Base-by-base conservation (phyloP, 2,113 vertebrate species). In the Boleophthalmus pectinirostris region DNA sequence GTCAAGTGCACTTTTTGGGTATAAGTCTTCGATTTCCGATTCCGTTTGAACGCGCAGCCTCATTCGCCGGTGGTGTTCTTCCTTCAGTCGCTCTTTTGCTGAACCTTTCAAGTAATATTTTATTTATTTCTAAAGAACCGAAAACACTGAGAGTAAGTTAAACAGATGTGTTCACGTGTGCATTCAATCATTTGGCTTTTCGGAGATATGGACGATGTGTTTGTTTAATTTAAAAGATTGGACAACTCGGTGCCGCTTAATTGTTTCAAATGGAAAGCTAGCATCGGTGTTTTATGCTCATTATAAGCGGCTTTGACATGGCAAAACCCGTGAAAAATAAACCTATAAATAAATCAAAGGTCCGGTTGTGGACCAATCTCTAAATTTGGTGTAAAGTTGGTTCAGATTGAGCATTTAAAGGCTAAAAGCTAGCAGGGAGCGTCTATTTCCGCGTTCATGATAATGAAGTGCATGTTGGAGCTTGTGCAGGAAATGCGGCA, bases 371-470 rank as follows among this genome's bases (percentile, higher is more conserved):
- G 25, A 33, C 6, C 6, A 64, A 1, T 5, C 33, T n/a, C 20
- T 2, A 38, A 3, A n/a, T 16, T 0, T n/a, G 18, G 24, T 35
- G 61, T 38, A 64, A 64, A 64, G 61, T 43, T n/a, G 33, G 61
- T 21, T 7, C 2, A 58, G 1, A 1, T 1, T 5, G 20, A 0
- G 18, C 20, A n/a, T 58, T 82, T 47, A 53, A 20, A 46, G 61
- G 8, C 43, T 9, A 38, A 2, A 15, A 13, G 83, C 49, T 85
- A 88, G 80, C 82, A 57, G 12, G 10, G 25, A 49, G 10, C 35
- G 88, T 79, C 3, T 47, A 83, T 54, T 91, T 91, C 90, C 90
- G 90, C 90, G 88, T 90, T 84, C 51, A 64, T 24, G 57, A 16
- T 20, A 66, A 21, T 14, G 21, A 77, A 71, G 47, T 14, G 78